Percentiles rank a stretch among this genome's conserved stretches.
These are phyloP conservation scores for Pachyseris speciosa DNA, from an alignment of 64 coral and sea anemone species.

Conservation along the genomic window DNA sequence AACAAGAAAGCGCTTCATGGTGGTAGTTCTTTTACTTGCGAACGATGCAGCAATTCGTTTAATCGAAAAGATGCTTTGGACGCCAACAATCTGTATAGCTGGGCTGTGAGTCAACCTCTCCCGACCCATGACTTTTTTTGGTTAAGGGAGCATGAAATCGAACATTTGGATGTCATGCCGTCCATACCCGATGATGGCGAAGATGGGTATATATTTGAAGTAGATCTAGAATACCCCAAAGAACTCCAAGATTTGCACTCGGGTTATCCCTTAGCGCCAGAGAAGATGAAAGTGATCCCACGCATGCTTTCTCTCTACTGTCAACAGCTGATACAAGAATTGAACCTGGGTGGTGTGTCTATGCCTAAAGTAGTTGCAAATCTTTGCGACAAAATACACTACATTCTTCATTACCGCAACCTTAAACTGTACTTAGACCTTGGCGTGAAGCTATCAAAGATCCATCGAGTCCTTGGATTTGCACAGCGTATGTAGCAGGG, in stretches of 20 bases:
- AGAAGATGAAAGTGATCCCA: neutral
- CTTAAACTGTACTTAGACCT: neutral
- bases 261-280: conserved; percentile 34
- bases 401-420: no score
- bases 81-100: conserved; percentile 18
- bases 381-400: neutral
- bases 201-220: conserved; percentile 27
- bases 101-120: conserved; percentile 10
- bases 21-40: neutral
- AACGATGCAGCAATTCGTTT: neutral
- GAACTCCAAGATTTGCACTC: conserved; percentile 19
- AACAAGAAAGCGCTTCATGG: conserved; percentile 47
- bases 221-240: conserved; percentile 33
- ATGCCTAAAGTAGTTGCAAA: neutral
- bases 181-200: neutral
- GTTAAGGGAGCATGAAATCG: neutral
- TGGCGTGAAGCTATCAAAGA: conserved; percentile 2
- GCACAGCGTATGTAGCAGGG: no score
- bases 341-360: neutral
- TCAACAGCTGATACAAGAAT: no score
- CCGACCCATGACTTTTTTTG: neutral
- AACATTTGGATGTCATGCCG: neutral
- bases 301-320: conserved; percentile 39
- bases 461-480: no score
- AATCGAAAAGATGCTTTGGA: conserved; percentile 10